Percentiles rank a stretch among this genome's conserved stretches.
These are phyloP conservation scores for Microctenopoma lineatum DNA, from an alignment of 2,797 vertebrate genomes.

Conservation along the genomic window DNA sequence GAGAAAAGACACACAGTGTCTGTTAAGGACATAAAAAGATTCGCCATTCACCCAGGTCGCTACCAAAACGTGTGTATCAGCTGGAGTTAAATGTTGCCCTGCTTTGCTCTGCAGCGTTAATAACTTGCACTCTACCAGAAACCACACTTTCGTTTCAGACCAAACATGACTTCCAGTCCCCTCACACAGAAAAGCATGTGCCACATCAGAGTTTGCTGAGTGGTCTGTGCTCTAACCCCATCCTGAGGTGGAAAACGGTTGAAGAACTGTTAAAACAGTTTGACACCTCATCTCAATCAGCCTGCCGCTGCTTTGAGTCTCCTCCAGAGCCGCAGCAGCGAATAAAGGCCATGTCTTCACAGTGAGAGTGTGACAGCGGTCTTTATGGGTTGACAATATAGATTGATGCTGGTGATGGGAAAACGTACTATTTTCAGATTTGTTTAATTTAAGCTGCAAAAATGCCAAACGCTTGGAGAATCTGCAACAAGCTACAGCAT, in stretches of 20 bases:
- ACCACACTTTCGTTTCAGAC: background rate
- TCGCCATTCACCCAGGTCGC: background rate
- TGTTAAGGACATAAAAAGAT: too few species aligned
- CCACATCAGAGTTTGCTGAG: background rate
- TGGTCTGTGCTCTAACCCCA: background rate
- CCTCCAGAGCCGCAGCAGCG: background rate
- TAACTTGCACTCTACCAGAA: background rate
- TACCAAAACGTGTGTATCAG: rapidly evolving
- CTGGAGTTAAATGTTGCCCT: background rate
- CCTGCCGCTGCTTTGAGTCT: background rate
- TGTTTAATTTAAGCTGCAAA: too few species aligned
- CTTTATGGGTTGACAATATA: background rate
- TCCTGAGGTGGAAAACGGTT: conserved; percentile 13
- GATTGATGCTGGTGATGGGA: background rate
- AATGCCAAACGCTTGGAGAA: too few species aligned
- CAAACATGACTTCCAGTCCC: background rate
- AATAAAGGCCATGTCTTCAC: background rate
- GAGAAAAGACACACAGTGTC: too few species aligned
- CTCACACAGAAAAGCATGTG: background rate
- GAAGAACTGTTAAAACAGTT: conserved; percentile 54
- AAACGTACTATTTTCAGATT: too few species aligned
- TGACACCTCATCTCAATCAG: conserved; percentile 39
- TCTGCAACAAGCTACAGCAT: too few species aligned
- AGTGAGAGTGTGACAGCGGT: background rate
- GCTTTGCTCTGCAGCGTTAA: background rate